Evolutionary conservation across 53 echinoderm and acorn worm genomes (phyloP).

Genomic region (Henricia sp.): DNA sequence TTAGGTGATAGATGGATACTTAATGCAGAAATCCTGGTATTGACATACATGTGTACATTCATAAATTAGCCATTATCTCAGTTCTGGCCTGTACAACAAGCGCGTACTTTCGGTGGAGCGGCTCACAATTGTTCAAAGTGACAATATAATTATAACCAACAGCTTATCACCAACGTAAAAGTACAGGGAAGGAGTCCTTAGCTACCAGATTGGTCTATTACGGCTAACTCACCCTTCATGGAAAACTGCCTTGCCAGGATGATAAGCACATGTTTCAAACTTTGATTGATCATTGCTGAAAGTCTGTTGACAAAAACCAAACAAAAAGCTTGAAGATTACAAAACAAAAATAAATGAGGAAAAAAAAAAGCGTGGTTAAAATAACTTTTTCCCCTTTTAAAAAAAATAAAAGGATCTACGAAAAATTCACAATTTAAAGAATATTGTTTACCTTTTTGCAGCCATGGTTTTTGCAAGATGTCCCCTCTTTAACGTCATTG

Average conservation of each 20-base stretch:
- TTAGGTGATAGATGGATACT: too few relatives aligned
- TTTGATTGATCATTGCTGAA: slow-evolving; percentile 70
- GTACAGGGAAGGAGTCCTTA: too few relatives aligned
- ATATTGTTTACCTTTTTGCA: slow-evolving; percentile 71
- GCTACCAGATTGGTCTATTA: too few relatives aligned
- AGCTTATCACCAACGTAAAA: too few relatives aligned
- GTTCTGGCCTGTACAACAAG: too few relatives aligned
- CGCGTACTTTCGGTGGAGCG: too few relatives aligned
- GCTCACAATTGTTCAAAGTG: too few relatives aligned
- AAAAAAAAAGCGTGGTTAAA: background rate
- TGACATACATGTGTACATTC: too few relatives aligned
- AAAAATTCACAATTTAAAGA: background rate
- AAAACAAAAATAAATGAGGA: background rate
- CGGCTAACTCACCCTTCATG: slow-evolving; percentile 98
- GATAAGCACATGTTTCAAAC: slow-evolving; percentile 72
- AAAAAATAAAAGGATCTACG: background rate
- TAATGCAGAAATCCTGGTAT: too few relatives aligned
- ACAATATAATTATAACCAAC: too few relatives aligned
- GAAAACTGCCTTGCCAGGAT: slow-evolving; percentile 82
- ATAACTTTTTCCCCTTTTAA: background rate
- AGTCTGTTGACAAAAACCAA: slow-evolving; percentile 48
- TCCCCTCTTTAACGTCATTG: slow-evolving; percentile 68
- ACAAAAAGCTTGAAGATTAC: background rate
- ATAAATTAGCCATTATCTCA: too few relatives aligned
- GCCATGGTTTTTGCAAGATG: slow-evolving; percentile 83